Percentiles rank a stretch among this genome's conserved stretches.
Conservation (phyloP, 2,888 invertebrate species). For the Bellardia bayeri region DNA sequence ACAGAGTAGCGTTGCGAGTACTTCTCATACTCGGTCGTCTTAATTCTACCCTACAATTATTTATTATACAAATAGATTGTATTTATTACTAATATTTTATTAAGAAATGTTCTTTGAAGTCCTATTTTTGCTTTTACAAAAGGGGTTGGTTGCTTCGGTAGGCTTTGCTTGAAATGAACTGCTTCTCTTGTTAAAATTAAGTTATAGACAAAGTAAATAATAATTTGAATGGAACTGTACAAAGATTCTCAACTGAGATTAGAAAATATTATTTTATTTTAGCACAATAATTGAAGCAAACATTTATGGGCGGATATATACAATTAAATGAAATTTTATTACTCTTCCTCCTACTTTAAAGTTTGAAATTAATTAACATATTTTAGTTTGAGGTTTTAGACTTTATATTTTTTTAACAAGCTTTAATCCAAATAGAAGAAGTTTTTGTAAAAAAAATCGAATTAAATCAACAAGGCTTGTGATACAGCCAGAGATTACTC, state of each 20-base stretch:
- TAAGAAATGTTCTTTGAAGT: conserved; percentile 42
- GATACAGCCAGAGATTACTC: too few species aligned
- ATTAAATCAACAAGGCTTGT: too few species aligned
- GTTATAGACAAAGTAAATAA: conserved; percentile 35
- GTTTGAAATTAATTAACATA: too few species aligned
- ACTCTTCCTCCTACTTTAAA: background rate
- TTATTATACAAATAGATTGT: conserved; percentile 22
- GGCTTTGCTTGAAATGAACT: conserved; percentile 1
- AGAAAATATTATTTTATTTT: background rate
- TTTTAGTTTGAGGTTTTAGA: too few species aligned
- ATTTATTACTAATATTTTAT: conserved; percentile 46
- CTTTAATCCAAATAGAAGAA: too few species aligned
- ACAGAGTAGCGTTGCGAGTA: too few species aligned
- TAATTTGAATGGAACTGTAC: conserved; percentile 13
- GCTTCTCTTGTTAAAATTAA: conserved; percentile 10
- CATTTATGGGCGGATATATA: background rate
- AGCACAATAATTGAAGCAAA: background rate
- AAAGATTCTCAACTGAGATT: background rate
- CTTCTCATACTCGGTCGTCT: background rate
- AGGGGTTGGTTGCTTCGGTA: conserved; percentile 5
- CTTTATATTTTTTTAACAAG: too few species aligned
- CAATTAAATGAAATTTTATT: background rate
- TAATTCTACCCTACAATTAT: conserved; percentile 12
- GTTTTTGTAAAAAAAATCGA: too few species aligned
- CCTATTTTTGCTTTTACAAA: background rate